Base-by-base conservation (phyloP, 30 jellyfish, hydroid and myxozoan genomes). In the Pelagia noctiluca region DNA sequence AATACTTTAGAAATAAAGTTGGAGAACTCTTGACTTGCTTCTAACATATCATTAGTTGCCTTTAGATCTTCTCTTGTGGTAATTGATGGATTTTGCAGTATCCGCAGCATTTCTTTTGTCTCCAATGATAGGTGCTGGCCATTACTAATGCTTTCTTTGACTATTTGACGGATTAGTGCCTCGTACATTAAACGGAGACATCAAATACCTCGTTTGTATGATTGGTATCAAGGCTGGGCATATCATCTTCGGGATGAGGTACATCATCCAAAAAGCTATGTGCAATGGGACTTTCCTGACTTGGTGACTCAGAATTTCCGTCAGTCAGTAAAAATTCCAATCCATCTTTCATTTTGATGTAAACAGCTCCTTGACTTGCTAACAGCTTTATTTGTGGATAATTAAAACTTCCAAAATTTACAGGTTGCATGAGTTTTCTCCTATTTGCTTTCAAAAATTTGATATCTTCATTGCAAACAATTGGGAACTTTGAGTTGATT, bases 11-110 rank as follows among this genome's bases (percentile, higher is more conserved):
- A 75, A 75, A 75, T 53, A 75, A 75, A 48, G 75, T 75, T 75
- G 31, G 86, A 50, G 86, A 75, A 75, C 67, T 75, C 86, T 75
- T 75, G 75, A 75, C 86, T 75, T 75, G 75, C 86, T 23, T 75
- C 86, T 75, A 72, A 72, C 71, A 47, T 72, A 48, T 75, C 86
- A 75, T 52, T 22, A 50, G 75, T 32, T 26, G 75, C 57, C 60
- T 47, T 75, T 50, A 75, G 86, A 75, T 75, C 49, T 23, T 75
- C 86, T 75, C 86, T 75, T n/a, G 75, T 75, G 26, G 86, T 75
- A 75, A 57, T 75, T 49, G 61, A 75, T 75, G 86, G 86, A 72
- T n/a, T n/a, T n/a, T n/a, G n/a, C n/a, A n/a, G n/a, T n/a, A n/a
- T n/a, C n/a, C n/a, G n/a, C n/a, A n/a, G 49, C 71, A 72, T 72